Evolutionary conservation across 2,888 invertebrate species (phyloP).

Genomic region (Epicampocera succincta): DNA sequence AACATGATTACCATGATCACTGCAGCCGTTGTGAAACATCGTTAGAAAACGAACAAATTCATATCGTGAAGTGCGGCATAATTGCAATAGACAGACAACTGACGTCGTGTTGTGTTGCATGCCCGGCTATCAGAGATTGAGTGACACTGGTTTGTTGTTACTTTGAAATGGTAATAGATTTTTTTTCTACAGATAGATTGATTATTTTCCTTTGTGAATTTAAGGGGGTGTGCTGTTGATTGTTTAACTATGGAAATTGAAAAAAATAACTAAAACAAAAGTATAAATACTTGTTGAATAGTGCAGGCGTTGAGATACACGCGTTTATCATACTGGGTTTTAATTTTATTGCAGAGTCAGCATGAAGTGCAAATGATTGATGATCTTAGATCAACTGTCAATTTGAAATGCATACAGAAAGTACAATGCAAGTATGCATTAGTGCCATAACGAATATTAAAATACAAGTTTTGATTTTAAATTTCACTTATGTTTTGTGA

Average conservation of each 20-base stretch:
- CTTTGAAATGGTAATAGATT: slow-evolving; percentile 42
- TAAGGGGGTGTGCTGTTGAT: slow-evolving; percentile 38
- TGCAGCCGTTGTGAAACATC: not conserved
- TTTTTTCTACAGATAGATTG: slow-evolving; percentile 4
- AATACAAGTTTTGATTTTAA: not conserved
- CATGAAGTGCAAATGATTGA: slow-evolving; percentile 62
- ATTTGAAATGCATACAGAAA: slow-evolving; percentile 27
- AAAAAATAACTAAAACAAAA: not conserved
- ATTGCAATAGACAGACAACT: slow-evolving; percentile 21
- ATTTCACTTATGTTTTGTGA: too few species aligned
- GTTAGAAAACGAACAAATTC: not conserved
- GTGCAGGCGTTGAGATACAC: slow-evolving; percentile 38
- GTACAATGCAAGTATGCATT: slow-evolving; percentile 3
- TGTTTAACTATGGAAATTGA: slow-evolving; percentile 32
- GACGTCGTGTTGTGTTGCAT: slow-evolving; percentile 3
- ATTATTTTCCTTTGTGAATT: slow-evolving; percentile 10
- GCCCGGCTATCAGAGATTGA: slow-evolving; percentile 22
- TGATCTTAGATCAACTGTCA: slow-evolving; percentile 57
- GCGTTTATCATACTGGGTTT: not conserved
- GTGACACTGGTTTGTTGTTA: slow-evolving; percentile 38
- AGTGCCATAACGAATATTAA: not conserved
- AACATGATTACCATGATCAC: slow-evolving; percentile 27
- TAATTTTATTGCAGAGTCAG: slow-evolving; percentile 48
- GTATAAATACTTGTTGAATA: slow-evolving; percentile 23
- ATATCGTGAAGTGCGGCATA: not conserved